Base-by-base conservation (phyloP, 2,113 vertebrate species). In the Caloenas nicobarica region DNA sequence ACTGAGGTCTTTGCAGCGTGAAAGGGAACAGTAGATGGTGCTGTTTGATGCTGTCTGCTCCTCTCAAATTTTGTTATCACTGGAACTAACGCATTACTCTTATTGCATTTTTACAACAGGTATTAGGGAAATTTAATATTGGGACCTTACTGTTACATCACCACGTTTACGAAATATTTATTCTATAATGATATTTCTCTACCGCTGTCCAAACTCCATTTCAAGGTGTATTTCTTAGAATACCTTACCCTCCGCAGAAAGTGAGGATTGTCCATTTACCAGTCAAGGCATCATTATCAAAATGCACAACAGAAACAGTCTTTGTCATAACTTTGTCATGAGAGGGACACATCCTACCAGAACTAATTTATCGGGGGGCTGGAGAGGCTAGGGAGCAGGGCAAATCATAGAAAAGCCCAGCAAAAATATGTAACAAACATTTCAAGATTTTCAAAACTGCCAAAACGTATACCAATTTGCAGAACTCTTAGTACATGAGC, bases 21-120 rank as follows among this genome's bases (percentile, higher is more conserved):
- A 38, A 4, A 0, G 0, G 6, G 62, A 71, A 62, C 97, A 89
- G 96, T 94, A 97, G 98, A 97, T 98, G 97, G 96, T 96, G 95
- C 94, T 94, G 89, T 92, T 95, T 73, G 85, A 62, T 42, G 74
- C 11, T 51, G 33, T 48, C 81, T 16, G 88, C n/a, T 26, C 21
- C 28, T 31, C n/a, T 73, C 15, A 1, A 14, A 16, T 28, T 71
- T 29, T 25, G 5, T 42, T 31, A 12, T 62, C 2, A 0, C 15
- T 79, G 17, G 15, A 70, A 86, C 50, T 40, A 44, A 46, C 38
- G 57, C 0, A 0, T 42, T 51, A 7, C 23, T 68, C 40, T 44
- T 38, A 17, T 23, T 9, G 11, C 8, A 10, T 29, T 80, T 71
- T 66, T 61, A 60, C 16, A 71, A 38, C 1, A 13, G 2, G 2